A percentile compares a stretch with the other conserved stretches of the same genome.
phyloP scores from a whole-genome alignment of 2,888 invertebrate genomes.

The Heterodera filipjevi region DNA sequence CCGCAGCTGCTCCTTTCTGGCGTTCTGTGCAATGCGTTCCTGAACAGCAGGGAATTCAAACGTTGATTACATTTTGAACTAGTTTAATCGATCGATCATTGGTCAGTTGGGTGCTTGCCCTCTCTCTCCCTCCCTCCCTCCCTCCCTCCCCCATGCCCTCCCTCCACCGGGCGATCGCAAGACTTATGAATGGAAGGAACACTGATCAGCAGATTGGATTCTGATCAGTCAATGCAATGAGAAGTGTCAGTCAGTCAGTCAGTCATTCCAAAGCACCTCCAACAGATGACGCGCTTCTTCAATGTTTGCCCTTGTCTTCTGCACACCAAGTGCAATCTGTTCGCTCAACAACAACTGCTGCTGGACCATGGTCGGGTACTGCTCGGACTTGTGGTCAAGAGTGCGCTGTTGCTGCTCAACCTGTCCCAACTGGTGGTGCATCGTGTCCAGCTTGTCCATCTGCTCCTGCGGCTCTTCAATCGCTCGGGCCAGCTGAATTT shows the following conservation, averaged over 20 bases:
- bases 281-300: neutral
- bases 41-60: too few species aligned
- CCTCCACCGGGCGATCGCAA: neutral
- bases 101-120: too few species aligned
- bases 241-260: too few species aligned
- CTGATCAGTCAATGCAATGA: too few species aligned
- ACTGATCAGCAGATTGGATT: too few species aligned
- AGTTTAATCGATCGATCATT: too few species aligned
- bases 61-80: neutral
- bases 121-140: neutral
- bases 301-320: neutral
- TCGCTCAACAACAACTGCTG: neutral
- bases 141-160: too few species aligned
- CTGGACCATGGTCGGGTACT: constrained; percentile 4
- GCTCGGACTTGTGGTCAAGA: constrained; percentile 4
- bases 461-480: neutral
- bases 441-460: neutral
- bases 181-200: neutral
- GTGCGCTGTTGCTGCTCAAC: neutral
- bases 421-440: neutral
- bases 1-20: constrained; percentile 31
- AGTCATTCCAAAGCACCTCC: too few species aligned
- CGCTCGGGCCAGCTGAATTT: neutral
- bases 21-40: constrained; percentile 8
- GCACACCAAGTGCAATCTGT: neutral